Percentiles rank a stretch among this genome's conserved stretches.
phyloP scores from a whole-genome alignment of 2,797 vertebrate species.

The Gallinago solitaria region DNA sequence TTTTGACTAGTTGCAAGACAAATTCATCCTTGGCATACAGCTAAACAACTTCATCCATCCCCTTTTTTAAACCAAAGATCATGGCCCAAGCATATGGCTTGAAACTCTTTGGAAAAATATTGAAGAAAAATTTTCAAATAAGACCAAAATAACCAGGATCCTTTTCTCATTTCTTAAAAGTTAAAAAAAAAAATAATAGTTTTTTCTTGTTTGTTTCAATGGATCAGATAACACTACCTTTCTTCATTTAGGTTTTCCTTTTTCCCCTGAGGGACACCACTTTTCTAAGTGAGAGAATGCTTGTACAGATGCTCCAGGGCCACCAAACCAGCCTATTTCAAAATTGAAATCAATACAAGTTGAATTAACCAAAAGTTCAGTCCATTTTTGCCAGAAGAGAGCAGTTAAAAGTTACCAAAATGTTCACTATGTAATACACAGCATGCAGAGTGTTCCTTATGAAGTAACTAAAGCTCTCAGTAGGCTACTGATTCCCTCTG shows the following conservation, averaged over 20 bases:
- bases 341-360: not conserved
- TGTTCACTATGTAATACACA: not conserved
- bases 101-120: not conserved
- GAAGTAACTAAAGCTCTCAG: not conserved
- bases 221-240: not conserved
- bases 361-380: not conserved
- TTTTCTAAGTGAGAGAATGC: not conserved
- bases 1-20: not conserved
- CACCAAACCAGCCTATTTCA: not conserved
- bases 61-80: not conserved
- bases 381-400: not conserved
- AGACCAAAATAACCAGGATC: not conserved
- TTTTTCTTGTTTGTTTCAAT: not conserved
- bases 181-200: not conserved
- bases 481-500: not conserved
- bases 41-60: not conserved
- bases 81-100: not conserved
- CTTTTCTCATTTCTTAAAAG: not conserved
- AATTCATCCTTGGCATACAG: not conserved
- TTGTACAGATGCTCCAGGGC: not conserved
- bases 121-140: not conserved
- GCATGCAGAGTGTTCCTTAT: not conserved
- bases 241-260: not conserved
- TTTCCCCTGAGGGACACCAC: not conserved
- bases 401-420: not conserved